These are phyloP conservation scores for Stichopus horrens DNA, from an alignment of 53 echinoderm and acorn worm species.

Conservation along the genomic window DNA sequence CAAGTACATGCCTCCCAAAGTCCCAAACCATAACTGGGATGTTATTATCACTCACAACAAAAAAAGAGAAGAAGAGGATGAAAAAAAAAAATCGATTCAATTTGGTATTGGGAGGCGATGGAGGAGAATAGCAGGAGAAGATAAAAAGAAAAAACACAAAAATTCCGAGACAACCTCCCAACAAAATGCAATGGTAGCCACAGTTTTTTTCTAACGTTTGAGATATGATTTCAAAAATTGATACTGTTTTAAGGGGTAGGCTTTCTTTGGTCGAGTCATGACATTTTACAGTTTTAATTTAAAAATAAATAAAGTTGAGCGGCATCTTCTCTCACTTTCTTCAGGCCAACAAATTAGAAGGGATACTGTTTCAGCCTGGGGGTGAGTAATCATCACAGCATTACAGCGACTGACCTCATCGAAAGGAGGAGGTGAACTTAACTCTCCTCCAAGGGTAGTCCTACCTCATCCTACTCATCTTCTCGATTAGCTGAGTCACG, in stretches of 20 bases:
- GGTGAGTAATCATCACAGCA: constrained; percentile 25
- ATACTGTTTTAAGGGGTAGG: constrained; percentile 43
- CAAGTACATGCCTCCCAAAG: constrained; percentile 32
- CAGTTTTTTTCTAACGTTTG: constrained; percentile 24
- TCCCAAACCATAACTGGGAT: constrained; percentile 39
- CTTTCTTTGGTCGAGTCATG: constrained; percentile 31
- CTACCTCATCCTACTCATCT: too few relatives aligned
- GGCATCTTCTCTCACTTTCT: constrained; percentile 20
- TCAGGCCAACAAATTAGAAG: constrained; percentile 33
- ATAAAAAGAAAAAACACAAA: not conserved
- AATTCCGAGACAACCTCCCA: not conserved
- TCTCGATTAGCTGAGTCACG: too few relatives aligned
- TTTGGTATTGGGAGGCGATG: not conserved
- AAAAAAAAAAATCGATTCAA: not conserved
- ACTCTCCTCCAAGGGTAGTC: too few relatives aligned
- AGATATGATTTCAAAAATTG: constrained; percentile 43
- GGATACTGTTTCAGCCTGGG: constrained; percentile 34
- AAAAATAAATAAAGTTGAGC: constrained; percentile 45
- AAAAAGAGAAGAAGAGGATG: not conserved
- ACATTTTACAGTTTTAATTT: constrained; percentile 43
- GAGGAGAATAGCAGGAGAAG: not conserved
- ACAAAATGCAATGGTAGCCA: not conserved
- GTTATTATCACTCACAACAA: not conserved
- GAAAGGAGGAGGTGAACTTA: not conserved
- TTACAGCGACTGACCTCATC: not conserved